These are phyloP conservation scores for Heteronetta atricapilla DNA, from an alignment of 2,113 vertebrate genomes.

Conservation along the genomic window DNA sequence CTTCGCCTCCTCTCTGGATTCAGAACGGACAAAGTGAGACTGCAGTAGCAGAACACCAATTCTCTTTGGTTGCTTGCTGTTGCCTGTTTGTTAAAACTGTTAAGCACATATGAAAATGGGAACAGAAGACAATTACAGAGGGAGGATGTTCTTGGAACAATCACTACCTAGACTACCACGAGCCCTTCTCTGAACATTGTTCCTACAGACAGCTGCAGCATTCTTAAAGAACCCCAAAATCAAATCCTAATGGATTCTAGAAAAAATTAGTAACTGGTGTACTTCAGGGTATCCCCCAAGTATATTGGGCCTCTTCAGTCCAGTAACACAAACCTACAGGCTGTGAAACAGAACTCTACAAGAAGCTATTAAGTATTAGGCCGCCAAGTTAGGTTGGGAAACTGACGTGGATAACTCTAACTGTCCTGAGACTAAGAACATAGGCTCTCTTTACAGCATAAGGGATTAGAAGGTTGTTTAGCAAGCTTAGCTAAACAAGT, in stretches of 20 bases:
- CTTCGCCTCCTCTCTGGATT: background rate
- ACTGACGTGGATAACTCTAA: background rate
- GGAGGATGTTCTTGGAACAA: background rate
- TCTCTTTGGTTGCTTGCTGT: background rate
- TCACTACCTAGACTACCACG: background rate
- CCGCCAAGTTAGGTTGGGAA: background rate
- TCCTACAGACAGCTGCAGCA: background rate
- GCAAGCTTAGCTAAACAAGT: background rate
- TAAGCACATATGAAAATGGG: background rate
- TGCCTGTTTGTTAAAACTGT: background rate
- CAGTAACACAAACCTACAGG: background rate
- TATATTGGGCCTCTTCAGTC: background rate
- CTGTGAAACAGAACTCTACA: background rate
- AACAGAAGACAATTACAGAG: background rate
- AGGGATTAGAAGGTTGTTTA: background rate
- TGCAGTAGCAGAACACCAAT: background rate
- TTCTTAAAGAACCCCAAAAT: background rate
- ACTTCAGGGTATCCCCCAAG: background rate
- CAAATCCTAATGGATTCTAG: background rate
- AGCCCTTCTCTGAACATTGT: background rate
- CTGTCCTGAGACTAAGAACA: background rate
- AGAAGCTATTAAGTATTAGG: background rate
- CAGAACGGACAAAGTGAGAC: background rate
- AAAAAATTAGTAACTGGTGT: background rate
- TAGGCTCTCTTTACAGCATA: background rate